A percentile compares a stretch with the other conserved stretches of the same genome.
These are phyloP conservation scores for Malacoctenus gilli DNA, from an alignment of 2,797 vertebrate species.

Conservation along the genomic window DNA sequence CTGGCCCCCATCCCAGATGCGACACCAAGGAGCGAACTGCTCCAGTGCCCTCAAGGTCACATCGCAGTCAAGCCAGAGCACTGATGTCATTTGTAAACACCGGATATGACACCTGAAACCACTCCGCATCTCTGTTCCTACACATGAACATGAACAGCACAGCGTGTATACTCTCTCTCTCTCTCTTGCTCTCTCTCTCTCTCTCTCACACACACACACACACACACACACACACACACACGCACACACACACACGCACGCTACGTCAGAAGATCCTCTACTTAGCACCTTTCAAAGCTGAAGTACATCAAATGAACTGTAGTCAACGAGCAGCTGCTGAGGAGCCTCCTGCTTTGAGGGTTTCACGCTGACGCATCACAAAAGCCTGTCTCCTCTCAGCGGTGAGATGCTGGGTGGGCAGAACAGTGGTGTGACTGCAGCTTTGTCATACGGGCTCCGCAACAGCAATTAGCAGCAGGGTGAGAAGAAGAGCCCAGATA, in stretches of 20 bases:
- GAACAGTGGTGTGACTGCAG: constrained; percentile 11
- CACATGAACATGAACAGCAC: not conserved
- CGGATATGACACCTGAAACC: constrained; percentile 18
- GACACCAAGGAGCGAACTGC: not conserved
- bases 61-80: constrained; percentile 22
- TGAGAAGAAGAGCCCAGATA: constrained; percentile 3
- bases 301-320: too few species aligned
- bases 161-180: too few species aligned
- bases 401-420: constrained; percentile 4
- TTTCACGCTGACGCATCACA: too few species aligned
- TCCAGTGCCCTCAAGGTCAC: not conserved
- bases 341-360: too few species aligned
- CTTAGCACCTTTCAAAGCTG: too few species aligned
- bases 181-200: too few species aligned
- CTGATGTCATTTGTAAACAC: constrained; percentile 15
- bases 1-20: not conserved
- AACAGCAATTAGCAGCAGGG: constrained; percentile 12
- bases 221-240: too few species aligned
- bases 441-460: constrained; percentile 22
- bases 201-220: too few species aligned
- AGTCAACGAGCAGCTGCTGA: too few species aligned
- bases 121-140: constrained; percentile 24
- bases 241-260: too few species aligned
- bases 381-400: constrained; percentile 15
- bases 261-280: too few species aligned